phyloP scores from a whole-genome alignment of 2,113 vertebrate genomes.

The Esox niger region DNA sequence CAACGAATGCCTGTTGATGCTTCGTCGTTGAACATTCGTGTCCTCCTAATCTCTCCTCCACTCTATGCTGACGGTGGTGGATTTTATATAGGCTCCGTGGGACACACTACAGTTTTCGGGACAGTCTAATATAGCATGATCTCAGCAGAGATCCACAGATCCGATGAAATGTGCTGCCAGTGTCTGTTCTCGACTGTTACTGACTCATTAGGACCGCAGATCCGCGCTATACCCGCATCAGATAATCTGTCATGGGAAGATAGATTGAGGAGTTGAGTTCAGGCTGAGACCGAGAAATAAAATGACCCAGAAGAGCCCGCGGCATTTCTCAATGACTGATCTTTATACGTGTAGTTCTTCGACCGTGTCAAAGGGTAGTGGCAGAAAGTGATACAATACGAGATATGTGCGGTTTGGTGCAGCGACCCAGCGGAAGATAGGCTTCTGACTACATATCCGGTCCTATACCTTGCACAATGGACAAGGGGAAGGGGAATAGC shows the following conservation, averaged over 20 bases:
- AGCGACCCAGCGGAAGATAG: conserved; percentile 51
- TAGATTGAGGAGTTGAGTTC: conserved; percentile 12
- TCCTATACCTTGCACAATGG: conserved; percentile 9
- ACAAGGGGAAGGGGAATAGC: conserved; percentile 35
- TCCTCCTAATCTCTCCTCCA: neutral
- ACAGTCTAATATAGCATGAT: conserved; percentile 18
- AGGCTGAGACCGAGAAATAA: conserved; percentile 24
- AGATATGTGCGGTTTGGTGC: conserved; percentile 56
- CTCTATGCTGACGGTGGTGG: neutral
- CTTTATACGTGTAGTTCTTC: conserved; percentile 11
- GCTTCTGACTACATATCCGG: conserved; percentile 28
- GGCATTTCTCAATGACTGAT: conserved; percentile 28
- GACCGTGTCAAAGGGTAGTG: conserved; percentile 24
- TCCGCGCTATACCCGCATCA: conserved; percentile 26
- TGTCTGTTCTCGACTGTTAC: conserved; percentile 15
- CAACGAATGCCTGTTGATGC: neutral
- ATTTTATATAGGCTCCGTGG: neutral
- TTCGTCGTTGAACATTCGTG: conserved; percentile 14
- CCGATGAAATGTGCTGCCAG: conserved; percentile 28
- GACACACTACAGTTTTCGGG: conserved; percentile 9
- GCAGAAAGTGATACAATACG: conserved; percentile 26
- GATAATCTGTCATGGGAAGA: conserved; percentile 15
- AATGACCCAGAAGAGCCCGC: conserved; percentile 2
- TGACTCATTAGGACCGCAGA: conserved; percentile 36
- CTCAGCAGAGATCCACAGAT: conserved; percentile 31